Evolutionary conservation across 2,888 invertebrate species (phyloP).

Genomic region (Meteorus colon): DNA sequence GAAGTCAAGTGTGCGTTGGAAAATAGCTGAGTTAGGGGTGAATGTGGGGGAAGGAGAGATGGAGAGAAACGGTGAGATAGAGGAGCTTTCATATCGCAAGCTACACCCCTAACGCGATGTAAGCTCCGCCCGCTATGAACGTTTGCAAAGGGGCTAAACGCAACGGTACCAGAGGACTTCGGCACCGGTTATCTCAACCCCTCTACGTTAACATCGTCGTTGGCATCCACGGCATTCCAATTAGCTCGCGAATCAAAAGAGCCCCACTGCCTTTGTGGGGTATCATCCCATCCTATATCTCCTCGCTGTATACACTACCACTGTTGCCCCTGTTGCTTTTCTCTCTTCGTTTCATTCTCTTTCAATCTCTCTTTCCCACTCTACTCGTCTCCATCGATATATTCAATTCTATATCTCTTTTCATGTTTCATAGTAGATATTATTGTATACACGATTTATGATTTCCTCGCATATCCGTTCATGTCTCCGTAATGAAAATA

Average conservation of each 20-base stretch:
- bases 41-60: conserved; percentile 41
- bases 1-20: conserved; percentile 19
- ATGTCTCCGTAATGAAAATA: too few species aligned
- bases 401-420: conserved; percentile 44
- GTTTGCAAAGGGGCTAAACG: conserved; percentile 35
- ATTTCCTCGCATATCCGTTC: neutral
- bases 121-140: conserved; percentile 65
- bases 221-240: conserved; percentile 73
- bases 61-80: conserved; percentile 50
- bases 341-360: conserved; percentile 30
- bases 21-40: conserved; percentile 5
- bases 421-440: conserved; percentile 1
- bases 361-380: conserved; percentile 38
- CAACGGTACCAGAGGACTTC: conserved; percentile 45
- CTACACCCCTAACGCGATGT: conserved; percentile 62
- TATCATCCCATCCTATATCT: conserved; percentile 62
- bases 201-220: conserved; percentile 64
- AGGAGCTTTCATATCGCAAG: conserved; percentile 60
- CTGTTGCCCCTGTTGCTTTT: conserved; percentile 31
- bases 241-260: conserved; percentile 73
- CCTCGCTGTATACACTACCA: conserved; percentile 33
- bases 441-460: conserved; percentile 1
- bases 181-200: conserved; percentile 40
- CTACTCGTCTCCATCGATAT: conserved; percentile 47
- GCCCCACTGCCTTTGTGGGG: conserved; percentile 72